Evolutionary conservation across 2,888 invertebrate genomes (phyloP).

Genomic region (Meteorus colon): DNA sequence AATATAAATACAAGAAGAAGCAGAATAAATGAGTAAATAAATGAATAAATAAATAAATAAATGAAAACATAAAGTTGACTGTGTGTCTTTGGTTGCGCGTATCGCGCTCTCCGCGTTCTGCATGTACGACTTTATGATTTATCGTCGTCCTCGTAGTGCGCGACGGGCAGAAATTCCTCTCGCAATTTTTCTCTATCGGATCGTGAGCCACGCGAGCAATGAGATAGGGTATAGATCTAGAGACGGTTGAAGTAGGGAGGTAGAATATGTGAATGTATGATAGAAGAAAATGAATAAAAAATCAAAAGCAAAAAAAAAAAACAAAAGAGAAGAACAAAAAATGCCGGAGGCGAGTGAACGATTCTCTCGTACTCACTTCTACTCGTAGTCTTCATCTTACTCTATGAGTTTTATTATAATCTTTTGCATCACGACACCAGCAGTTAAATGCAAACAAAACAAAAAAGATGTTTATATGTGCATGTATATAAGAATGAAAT

Average conservation of each 20-base stretch:
- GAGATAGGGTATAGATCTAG: conserved; percentile 17
- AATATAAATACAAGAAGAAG: neutral
- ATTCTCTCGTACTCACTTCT: neutral
- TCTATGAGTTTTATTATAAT: neutral
- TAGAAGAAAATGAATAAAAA: conserved; percentile 13
- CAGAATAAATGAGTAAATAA: neutral
- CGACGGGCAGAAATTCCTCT: conserved; percentile 37
- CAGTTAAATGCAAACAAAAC: conserved; percentile 22
- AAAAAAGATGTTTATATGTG: neutral
- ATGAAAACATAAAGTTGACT: conserved; percentile 23
- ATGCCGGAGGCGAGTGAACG: neutral
- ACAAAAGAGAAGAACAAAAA: conserved; percentile 1
- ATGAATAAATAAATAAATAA: conserved; percentile 17
- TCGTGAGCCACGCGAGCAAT: conserved; percentile 36
- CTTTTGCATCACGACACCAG: conserved; percentile 20
- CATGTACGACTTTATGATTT: conserved; percentile 45
- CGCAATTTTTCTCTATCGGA: conserved; percentile 34
- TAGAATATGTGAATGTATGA: neutral
- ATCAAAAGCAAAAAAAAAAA: conserved; percentile 5
- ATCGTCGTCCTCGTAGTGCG: conserved; percentile 34
- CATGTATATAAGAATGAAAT: neutral
- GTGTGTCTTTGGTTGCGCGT: conserved; percentile 23
- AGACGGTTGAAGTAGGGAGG: neutral
- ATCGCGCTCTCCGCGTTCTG: conserved; percentile 38
- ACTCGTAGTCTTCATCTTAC: neutral